Evolutionary conservation across 2,797 vertebrate species (phyloP).

Genomic region (Squalus acanthias): DNA sequence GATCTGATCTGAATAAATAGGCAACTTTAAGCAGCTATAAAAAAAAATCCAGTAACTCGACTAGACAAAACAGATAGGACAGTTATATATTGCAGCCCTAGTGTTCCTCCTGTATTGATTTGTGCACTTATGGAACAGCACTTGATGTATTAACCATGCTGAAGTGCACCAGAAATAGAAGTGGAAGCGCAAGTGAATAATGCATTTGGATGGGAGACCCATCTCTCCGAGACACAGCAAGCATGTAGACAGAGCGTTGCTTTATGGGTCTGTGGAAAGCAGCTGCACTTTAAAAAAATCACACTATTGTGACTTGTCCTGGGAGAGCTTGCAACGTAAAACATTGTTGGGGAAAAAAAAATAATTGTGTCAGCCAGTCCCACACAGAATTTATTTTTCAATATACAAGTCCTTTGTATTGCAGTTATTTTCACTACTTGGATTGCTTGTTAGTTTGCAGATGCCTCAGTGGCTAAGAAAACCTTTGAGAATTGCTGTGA

Average conservation of each 20-base stretch:
- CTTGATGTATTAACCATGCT: slow-evolving; percentile 32
- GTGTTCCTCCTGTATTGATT: slow-evolving; percentile 34
- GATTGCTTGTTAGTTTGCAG: background rate
- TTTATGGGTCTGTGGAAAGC: slow-evolving; percentile 18
- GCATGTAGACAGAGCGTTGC: background rate
- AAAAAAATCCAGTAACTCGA: slow-evolving; percentile 10
- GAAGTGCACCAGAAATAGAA: slow-evolving; percentile 33
- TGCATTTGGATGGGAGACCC: slow-evolving; percentile 29
- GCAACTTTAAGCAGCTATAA: slow-evolving; percentile 26
- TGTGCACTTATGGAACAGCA: slow-evolving; percentile 31
- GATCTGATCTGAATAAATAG: slow-evolving; percentile 23
- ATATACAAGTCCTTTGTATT: background rate
- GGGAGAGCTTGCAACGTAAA: slow-evolving; percentile 7
- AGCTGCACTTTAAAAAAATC: slow-evolving; percentile 26
- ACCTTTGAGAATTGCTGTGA: background rate
- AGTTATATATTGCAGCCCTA: background rate
- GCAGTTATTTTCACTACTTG: background rate
- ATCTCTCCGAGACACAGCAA: slow-evolving; percentile 8
- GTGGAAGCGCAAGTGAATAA: slow-evolving; percentile 23
- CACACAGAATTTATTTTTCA: slow-evolving; percentile 30
- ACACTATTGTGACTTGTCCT: slow-evolving; percentile 17
- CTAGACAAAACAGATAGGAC: slow-evolving; percentile 27
- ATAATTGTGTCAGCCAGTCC: slow-evolving; percentile 4
- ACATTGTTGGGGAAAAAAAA: background rate
- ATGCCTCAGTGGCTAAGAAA: background rate